A percentile compares a stretch with the other conserved stretches of the same genome.
Evolutionary conservation across 2,113 vertebrate genomes (phyloP).

Genomic region (Neolamprologus devosi): DNA sequence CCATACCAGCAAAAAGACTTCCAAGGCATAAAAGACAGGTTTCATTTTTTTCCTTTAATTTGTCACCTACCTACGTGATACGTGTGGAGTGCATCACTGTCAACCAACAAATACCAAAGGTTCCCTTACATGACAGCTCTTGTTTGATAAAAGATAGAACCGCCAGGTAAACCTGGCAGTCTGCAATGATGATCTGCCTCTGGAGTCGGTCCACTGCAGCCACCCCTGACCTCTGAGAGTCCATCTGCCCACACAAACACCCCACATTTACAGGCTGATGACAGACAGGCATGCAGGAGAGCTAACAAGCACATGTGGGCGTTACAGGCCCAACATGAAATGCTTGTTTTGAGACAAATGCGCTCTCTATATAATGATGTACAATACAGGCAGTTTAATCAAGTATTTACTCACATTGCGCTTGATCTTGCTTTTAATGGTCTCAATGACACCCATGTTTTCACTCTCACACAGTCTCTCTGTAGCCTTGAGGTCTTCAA

Average conservation of each 20-base stretch:
- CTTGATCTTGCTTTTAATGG: conserved; percentile 91
- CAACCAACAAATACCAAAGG: neutral
- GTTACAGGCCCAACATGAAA: neutral
- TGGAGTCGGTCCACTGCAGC: conserved; percentile 87
- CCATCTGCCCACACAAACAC: conserved; percentile 68
- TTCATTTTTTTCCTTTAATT: neutral
- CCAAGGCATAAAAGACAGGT: neutral
- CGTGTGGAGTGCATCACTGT: neutral
- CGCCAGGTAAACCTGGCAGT: conserved; percentile 96
- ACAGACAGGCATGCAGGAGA: neutral
- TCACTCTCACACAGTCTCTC: conserved; percentile 89
- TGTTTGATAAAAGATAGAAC: conserved; percentile 96
- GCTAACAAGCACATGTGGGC: neutral
- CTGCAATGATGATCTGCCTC: conserved; percentile 95
- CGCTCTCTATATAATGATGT: neutral
- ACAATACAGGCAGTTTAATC: neutral
- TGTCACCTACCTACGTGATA: neutral
- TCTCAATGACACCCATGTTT: conserved; percentile 88
- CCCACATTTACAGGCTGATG: neutral
- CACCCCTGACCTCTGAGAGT: conserved; percentile 79
- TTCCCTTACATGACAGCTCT: conserved; percentile 83
- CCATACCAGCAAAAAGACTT: neutral
- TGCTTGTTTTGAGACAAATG: neutral
- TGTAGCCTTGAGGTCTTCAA: conserved; percentile 87
- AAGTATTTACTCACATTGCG: conserved; percentile 78